Percentiles rank a stretch among this genome's conserved stretches.
Conservation (phyloP, 1,140 invertebrate species). For the Lordiphosa clarofinis region DNA sequence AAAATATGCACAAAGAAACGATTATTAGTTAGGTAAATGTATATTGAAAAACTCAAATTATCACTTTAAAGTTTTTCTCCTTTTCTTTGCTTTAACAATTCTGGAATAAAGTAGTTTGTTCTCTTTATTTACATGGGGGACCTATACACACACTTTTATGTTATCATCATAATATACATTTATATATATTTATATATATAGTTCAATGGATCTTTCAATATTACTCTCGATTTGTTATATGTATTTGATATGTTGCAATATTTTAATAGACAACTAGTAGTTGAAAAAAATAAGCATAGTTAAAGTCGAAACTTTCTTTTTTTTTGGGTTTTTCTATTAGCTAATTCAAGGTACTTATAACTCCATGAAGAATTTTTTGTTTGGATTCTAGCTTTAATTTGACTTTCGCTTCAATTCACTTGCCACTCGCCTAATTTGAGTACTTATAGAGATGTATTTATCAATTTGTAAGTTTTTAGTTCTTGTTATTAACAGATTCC, state of each 20-base stretch:
- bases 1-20: slow-evolving; percentile 24
- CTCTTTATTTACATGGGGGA: slow-evolving; percentile 66
- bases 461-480: not conserved
- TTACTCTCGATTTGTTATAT: slow-evolving; percentile 34
- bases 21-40: slow-evolving; percentile 9
- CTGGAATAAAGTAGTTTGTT: slow-evolving; percentile 69
- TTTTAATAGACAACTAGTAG: slow-evolving; percentile 48
- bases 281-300: slow-evolving; percentile 47
- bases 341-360: slow-evolving; percentile 79
- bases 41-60: slow-evolving; percentile 44
- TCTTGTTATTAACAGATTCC: slow-evolving; percentile 55
- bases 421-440: slow-evolving; percentile 21
- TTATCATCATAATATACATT: slow-evolving; percentile 17
- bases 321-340: slow-evolving; percentile 52
- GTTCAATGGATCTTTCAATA: slow-evolving; percentile 65
- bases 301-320: slow-evolving; percentile 27
- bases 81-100: slow-evolving; percentile 59
- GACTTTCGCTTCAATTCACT: slow-evolving; percentile 9
- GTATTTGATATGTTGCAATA: slow-evolving; percentile 36
- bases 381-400: slow-evolving; percentile 6
- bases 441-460: slow-evolving; percentile 12
- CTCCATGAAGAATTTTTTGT: slow-evolving; percentile 60
- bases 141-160: slow-evolving; percentile 36
- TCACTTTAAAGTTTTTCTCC: slow-evolving; percentile 49
- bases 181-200: slow-evolving; percentile 62